Evolutionary conservation across 2,797 vertebrate species (phyloP).

Genomic region (Darevskia nairensis): DNA sequence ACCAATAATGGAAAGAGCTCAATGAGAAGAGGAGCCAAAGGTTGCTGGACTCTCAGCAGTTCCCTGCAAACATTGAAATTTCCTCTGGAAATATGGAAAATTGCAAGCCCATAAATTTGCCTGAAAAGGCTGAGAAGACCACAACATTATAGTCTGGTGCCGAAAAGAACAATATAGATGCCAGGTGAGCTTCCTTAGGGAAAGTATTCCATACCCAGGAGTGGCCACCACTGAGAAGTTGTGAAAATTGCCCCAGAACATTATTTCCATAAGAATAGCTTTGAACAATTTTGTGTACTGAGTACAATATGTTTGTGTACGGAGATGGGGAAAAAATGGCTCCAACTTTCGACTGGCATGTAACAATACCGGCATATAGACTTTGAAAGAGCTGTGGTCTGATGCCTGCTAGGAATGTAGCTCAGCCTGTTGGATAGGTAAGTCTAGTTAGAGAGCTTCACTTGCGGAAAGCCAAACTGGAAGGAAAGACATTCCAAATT

Average conservation of each 20-base stretch:
- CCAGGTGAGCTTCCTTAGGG: too few species aligned
- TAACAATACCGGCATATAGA: rapidly evolving
- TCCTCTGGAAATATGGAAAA: too few species aligned
- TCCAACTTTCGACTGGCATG: background rate
- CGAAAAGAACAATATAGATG: too few species aligned
- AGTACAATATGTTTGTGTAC: background rate
- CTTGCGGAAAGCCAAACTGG: conserved; percentile 29
- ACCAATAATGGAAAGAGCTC: too few species aligned
- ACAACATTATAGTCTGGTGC: too few species aligned
- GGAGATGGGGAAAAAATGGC: background rate
- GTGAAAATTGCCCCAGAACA: background rate
- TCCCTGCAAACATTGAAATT: background rate
- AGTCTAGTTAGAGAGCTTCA: conserved; percentile 21
- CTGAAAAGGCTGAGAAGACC: too few species aligned
- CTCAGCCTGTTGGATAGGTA: background rate
- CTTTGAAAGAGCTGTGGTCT: conserved; percentile 10
- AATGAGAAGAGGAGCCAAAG: too few species aligned
- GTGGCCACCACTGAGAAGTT: too few species aligned
- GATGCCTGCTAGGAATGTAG: conserved; percentile 16
- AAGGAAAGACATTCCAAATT: conserved; percentile 14
- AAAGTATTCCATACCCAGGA: too few species aligned
- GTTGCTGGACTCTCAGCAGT: too few species aligned
- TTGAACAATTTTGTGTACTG: background rate
- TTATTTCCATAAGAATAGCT: background rate
- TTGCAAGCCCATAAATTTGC: background rate